Percentiles rank a stretch among this genome's conserved stretches.
These are phyloP conservation scores for Brachynemurus nebulosus DNA, from an alignment of 2,888 invertebrate species.

Conservation along the genomic window DNA sequence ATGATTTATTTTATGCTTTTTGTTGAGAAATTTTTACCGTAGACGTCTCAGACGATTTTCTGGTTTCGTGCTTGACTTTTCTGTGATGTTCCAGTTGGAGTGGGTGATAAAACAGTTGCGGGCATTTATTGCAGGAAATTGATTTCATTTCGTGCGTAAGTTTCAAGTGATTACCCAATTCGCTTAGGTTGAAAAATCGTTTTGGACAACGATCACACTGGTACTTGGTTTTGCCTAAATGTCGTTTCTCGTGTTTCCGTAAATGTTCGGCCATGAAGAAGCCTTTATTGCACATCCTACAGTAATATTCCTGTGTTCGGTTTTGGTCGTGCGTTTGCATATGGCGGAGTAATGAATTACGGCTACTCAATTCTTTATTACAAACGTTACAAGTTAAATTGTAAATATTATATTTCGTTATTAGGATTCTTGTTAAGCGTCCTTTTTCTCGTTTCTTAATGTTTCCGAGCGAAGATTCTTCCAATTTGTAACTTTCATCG, in stretches of 20 bases:
- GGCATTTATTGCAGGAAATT: background rate
- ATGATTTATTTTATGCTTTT: background rate
- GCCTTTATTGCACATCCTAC: slow-evolving; percentile 1
- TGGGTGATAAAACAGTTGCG: background rate
- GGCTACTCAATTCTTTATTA: background rate
- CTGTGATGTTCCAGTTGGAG: background rate
- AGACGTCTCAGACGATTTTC: no score
- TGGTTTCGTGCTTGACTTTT: no score
- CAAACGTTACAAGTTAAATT: background rate
- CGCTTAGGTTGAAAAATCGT: background rate
- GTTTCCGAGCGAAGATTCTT: background rate
- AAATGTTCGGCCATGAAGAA: background rate
- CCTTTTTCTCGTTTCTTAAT: background rate
- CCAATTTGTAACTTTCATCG: background rate
- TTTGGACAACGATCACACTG: background rate
- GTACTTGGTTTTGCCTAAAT: background rate
- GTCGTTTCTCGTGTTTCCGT: background rate
- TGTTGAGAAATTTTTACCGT: no score
- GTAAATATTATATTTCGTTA: background rate
- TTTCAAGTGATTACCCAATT: background rate
- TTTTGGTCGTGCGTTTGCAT: background rate
- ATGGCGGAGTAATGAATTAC: background rate
- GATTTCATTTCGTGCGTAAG: background rate
- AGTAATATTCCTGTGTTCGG: background rate
- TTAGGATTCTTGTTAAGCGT: background rate